Evolutionary conservation across 2,113 vertebrate species (phyloP).

Genomic region (Apus apus): DNA sequence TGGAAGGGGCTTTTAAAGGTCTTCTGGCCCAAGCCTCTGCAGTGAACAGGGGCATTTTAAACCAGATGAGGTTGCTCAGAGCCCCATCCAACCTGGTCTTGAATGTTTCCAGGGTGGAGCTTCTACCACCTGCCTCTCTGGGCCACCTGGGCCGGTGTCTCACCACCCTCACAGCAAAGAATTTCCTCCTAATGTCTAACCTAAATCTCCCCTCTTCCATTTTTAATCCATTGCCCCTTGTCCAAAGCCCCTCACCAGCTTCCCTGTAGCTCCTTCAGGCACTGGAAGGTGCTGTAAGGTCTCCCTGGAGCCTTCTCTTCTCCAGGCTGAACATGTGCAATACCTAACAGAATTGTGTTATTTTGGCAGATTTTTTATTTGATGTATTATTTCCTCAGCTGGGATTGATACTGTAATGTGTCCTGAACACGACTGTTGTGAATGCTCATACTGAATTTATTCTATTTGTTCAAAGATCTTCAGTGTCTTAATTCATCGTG

Average conservation of each 20-base stretch:
- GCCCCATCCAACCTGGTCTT: rapidly evolving
- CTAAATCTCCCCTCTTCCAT: too few species aligned
- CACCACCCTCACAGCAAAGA: too few species aligned
- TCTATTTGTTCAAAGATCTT: neutral
- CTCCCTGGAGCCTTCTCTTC: too few species aligned
- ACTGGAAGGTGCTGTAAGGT: too few species aligned
- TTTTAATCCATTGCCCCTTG: too few species aligned
- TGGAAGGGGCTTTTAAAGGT: neutral
- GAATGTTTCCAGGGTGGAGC: neutral
- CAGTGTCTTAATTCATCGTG: neutral
- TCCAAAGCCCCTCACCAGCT: too few species aligned
- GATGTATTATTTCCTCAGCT: neutral
- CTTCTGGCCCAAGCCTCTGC: neutral
- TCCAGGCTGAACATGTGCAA: too few species aligned
- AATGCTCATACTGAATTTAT: neutral
- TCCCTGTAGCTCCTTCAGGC: too few species aligned
- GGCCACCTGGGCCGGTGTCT: neutral
- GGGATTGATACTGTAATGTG: neutral
- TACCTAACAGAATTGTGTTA: neutral
- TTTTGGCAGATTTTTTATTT: neutral
- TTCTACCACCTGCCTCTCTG: neutral
- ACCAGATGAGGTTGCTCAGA: neutral
- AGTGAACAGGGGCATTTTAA: neutral
- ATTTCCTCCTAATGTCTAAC: too few species aligned
- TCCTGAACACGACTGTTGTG: neutral